Evolutionary conservation across 2,113 vertebrate genomes (phyloP), one percentile per base, ranked within the genome.

Genomic region (Myxocyprinus asiaticus): DNA sequence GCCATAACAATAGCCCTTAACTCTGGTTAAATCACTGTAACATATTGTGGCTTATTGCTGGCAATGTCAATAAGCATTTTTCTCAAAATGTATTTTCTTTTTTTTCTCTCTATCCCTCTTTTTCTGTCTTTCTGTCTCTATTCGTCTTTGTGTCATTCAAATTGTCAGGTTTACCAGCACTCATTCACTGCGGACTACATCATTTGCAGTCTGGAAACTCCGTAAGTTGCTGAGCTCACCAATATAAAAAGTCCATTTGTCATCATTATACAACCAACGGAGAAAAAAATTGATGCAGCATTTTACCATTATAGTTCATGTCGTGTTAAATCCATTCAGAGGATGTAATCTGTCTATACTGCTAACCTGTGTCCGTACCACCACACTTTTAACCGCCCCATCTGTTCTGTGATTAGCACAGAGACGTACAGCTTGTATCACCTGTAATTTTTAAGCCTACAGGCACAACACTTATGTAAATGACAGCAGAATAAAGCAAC

Each of bases 131-230:
- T 33, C 22, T 33, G 22, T 33, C 22, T 33, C 22, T 33, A 33
- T 33, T 33, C 22, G 3, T 33, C 22, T 33, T 33, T 33, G 22
- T 78, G 48, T 61, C 64, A 5, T 58, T 8, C 51, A 67, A 85
- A 78, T 4, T 90, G 78, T 91, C 94, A 99, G 97, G 93, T 97
- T 5, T 97, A 98, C 87, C 95, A 91, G 76, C 90, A 95, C 88
- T 99, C 97, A 4, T 98, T 96, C 81, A 96, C 94, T 0, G 97
- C 96, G 3, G 94, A 96, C 88, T 99, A 98, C 86, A 96, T 97
- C 87, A 97, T 98, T 85, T 92, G 91, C 88, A 93, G 91, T 50
- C 81, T 93, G 86, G 91, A 93, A 82, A 93, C 90, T 5, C 91
- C 91, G 92, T 93, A 77, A 93, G 92, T 92, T 14, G 9, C 55